These are phyloP conservation scores for Pseudococcus longispinus DNA, from an alignment of 2,888 invertebrate genomes.

Conservation along the genomic window DNA sequence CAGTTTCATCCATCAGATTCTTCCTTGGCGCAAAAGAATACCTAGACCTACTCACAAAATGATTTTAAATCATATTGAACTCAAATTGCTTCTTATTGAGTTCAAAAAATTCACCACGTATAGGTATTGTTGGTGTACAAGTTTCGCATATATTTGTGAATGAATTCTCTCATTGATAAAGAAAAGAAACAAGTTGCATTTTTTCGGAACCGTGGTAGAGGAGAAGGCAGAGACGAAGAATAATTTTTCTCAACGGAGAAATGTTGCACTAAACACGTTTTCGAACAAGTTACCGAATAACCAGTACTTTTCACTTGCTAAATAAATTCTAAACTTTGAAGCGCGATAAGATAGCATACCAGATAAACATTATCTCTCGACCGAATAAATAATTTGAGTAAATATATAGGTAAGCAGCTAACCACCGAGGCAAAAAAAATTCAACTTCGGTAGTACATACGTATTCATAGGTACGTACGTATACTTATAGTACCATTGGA, in stretches of 20 bases:
- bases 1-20: no score
- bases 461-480: not conserved
- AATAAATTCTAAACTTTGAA: slow-evolving; percentile 21
- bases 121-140: not conserved
- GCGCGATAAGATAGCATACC: slow-evolving; percentile 6
- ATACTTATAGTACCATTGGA: not conserved
- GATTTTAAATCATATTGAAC: no score
- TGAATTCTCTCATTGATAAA: not conserved
- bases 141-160: not conserved
- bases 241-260: slow-evolving; percentile 14
- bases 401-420: not conserved
- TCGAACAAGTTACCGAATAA: slow-evolving; percentile 38
- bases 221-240: not conserved
- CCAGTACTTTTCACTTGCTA: slow-evolving; percentile 38
- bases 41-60: no score
- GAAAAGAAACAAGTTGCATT: not conserved
- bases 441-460: slow-evolving; percentile 23
- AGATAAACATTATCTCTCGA: slow-evolving; percentile 37
- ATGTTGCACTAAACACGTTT: not conserved
- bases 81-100: no score
- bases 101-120: no score
- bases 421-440: not conserved
- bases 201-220: not conserved
- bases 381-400: slow-evolving; percentile 38
- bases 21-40: no score